Evolutionary conservation across 1,140 invertebrate genomes (phyloP), one percentile per base, ranked within the genome.

Genomic region (Nasonia giraulti): DNA sequence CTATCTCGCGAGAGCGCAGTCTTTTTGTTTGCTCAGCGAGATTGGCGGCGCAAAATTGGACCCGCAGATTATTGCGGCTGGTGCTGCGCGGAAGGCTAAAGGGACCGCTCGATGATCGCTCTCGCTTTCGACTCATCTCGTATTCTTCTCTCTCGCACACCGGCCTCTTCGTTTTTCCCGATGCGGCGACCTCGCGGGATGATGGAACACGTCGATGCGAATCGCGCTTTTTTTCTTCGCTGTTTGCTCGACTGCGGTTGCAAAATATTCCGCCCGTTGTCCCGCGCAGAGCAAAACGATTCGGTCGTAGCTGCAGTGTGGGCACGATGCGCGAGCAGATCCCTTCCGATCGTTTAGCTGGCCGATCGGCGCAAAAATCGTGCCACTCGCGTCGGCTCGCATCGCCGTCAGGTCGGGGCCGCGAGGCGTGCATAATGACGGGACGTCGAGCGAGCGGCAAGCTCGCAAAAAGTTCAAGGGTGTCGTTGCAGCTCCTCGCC

Each of bases 11-110:
- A 85, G 87, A 10, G 8, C 1, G 33, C 33, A 1, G 27, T 68
- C 87, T 90, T 90, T 89, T 90, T 91, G 88, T 91, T 91, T 90
- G 87, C 83, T 88, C 89, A 89, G 87, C 14, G 78, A 89, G 86
- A 90, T 90, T 89, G 86, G 86, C 82, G 37, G 6, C 40, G 76
- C 31, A 44, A 66, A 69, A 74, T 75, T 75, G 78, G 33, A 44
- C n/a, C 55, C 55, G 62, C 33, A 80, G 73, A 85, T 85, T 85
- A 81, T 37, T 74, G 66, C 68, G 89, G 90, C 89, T 87, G 27
- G 27, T 27, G 89, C 37, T 40, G 88, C 89, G 23, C 68, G 23
- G 68, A 11, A 69, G 55, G 14, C 17, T 62, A 31, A 31, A 31
- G 23, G 23, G 68, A 31, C n/a, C 68, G 68, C 68, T 69, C 68